Base-by-base conservation (phyloP, 2,797 vertebrate genomes). In the Neoniphon sammara region DNA sequence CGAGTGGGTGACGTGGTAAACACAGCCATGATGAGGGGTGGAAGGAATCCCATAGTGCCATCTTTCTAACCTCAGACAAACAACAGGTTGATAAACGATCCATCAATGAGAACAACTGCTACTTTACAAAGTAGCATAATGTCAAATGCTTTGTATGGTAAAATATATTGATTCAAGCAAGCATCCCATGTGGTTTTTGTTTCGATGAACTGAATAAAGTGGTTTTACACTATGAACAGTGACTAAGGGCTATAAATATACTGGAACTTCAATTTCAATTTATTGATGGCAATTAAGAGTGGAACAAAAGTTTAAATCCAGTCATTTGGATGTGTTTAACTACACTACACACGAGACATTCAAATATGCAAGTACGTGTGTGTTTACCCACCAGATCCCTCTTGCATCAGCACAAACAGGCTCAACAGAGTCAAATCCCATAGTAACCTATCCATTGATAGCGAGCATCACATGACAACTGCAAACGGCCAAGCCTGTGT, bases 31-130 rank as follows among this genome's bases (percentile, higher is more conserved):
- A 42, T 3, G 0, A 55, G 52, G 58, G 77, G 70, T 77, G 83
- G 81, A 84, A 86, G 78, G 74, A 86, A 85, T 88, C 75, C 71
- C 60, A 11, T 10, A 9, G 59, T 36, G 49, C 47, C 70, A 65
- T 66, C 52, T 14, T 50, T 36, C 75, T 70, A 83, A 85, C 86
- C 76, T 77, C 54, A 44, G n/a, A 14, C 74, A 71, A 80, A 75
- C 68, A 86, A 84, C 65, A 47, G 64, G 66, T 58, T 61, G 74
- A 83, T 81, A 78, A 82, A 57, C 55, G 63, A 25, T 47, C 77
- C 75, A 66, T 70, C 73, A 80, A 85, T 80, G 49, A 61, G 25
- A 65, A 39, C 56, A 56, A 50, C 49, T 23, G 59, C 36, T 20
- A 25, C 44, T 71, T 23, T 17, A 30, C 79, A 31, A 49, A 46